Percentiles rank a stretch among this genome's conserved stretches.
Conservation (phyloP, 2,888 invertebrate species). For the Pterostichus madidus region DNA sequence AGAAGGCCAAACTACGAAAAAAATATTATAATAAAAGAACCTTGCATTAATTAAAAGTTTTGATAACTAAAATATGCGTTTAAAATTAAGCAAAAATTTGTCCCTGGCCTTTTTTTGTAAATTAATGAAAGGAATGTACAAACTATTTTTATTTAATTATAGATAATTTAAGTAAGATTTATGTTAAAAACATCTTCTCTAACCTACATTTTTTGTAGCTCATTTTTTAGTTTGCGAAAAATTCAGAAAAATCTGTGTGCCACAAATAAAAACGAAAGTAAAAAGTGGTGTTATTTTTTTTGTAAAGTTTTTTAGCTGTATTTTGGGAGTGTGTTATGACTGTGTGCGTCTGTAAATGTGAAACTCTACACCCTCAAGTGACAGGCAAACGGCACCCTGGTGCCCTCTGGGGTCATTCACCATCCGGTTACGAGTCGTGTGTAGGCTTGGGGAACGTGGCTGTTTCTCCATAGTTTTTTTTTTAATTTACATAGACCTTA, state of each 20-base stretch:
- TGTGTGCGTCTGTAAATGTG: slow-evolving; percentile 10
- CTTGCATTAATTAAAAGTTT: too few species aligned
- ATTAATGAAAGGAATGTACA: too few species aligned
- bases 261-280: slow-evolving; percentile 36
- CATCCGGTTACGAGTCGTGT: slow-evolving; percentile 37
- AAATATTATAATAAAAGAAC: too few species aligned
- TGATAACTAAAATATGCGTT: too few species aligned
- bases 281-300: slow-evolving; percentile 29
- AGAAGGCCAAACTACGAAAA: too few species aligned
- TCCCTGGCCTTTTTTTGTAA: too few species aligned
- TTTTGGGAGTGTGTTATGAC: slow-evolving; percentile 24
- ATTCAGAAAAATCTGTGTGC: slow-evolving; percentile 22
- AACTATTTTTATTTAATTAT: too few species aligned
- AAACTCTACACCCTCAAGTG: slow-evolving; percentile 48
- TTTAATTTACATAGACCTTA: neutral
- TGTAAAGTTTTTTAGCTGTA: neutral
- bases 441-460: neutral
- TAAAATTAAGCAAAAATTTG: too few species aligned
- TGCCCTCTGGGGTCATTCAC: slow-evolving; percentile 59
- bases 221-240: slow-evolving; percentile 33
- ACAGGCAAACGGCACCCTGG: slow-evolving; percentile 38
- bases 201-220: neutral
- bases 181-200: neutral
- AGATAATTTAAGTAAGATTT: neutral
- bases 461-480: slow-evolving; percentile 10